These are phyloP conservation scores for Lampropteryx suffumata DNA, from an alignment of 2,888 invertebrate species.

Conservation along the genomic window DNA sequence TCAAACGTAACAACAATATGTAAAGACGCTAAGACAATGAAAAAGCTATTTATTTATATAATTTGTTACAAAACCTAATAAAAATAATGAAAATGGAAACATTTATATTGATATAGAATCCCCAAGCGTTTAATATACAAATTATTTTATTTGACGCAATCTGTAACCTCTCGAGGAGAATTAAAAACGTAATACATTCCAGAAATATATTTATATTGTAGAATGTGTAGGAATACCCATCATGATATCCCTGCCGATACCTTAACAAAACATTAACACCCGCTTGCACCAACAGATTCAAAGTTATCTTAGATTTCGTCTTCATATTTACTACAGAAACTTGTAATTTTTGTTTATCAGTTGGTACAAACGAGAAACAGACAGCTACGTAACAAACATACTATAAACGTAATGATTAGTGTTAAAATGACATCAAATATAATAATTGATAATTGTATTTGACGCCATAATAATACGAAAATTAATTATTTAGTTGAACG, in stretches of 20 bases:
- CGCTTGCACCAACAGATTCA: no score
- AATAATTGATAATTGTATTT: constrained; percentile 24
- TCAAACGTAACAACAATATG: constrained; percentile 16
- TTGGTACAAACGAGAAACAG: not conserved
- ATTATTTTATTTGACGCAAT: no score
- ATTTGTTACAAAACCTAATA: constrained; percentile 34
- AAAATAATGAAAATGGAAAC: constrained; percentile 24
- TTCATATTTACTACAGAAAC: no score
- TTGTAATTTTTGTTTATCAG: not conserved
- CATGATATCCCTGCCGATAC: no score
- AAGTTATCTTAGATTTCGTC: no score
- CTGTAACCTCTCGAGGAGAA: no score
- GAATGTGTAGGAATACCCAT: no score
- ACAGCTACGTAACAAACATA: constrained; percentile 17
- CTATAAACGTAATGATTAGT: constrained; percentile 27
- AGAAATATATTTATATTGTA: no score
- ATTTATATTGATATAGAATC: not conserved
- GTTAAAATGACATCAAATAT: constrained; percentile 28
- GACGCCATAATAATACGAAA: constrained; percentile 39
- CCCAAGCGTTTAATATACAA: not conserved
- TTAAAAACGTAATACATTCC: no score
- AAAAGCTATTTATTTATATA: constrained; percentile 7
- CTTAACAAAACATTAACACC: no score
- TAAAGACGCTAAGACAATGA: not conserved
- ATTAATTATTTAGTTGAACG: constrained; percentile 59